phyloP scores from a whole-genome alignment of 2,113 vertebrate species.

The Lamprologus callipterus region DNA sequence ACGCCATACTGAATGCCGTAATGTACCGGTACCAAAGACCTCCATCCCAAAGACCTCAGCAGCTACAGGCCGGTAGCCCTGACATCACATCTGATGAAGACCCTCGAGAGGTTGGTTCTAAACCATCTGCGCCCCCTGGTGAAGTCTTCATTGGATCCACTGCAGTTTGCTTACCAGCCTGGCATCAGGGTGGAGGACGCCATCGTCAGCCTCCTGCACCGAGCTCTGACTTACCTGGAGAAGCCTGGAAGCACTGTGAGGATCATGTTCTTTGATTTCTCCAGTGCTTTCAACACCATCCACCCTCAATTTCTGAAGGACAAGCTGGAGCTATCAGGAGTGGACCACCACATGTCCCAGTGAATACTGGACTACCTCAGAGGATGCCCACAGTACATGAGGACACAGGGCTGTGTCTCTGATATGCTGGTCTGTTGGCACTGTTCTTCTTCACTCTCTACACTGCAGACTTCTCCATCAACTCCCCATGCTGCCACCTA shows the following conservation, averaged over 20 bases:
- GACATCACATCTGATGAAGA: not conserved
- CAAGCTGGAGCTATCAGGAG: not conserved
- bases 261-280: not conserved
- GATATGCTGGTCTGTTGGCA: not conserved
- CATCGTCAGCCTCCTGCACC: not conserved
- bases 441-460: not conserved
- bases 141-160: not conserved
- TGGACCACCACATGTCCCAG: not conserved
- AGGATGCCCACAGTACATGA: not conserved
- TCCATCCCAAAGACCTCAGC: not conserved
- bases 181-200: not conserved
- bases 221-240: not conserved
- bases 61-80: not conserved
- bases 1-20: not conserved
- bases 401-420: not conserved
- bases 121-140: not conserved
- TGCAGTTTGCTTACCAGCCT: not conserved
- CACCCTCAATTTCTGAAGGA: not conserved
- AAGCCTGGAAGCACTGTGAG: not conserved
- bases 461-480: not conserved
- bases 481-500: fast-evolving
- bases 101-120: not conserved
- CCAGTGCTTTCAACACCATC: not conserved
- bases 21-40: not conserved
- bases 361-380: not conserved